phyloP scores from a whole-genome alignment of 1,140 invertebrate species.

The Lamellibrachia luymesi region DNA sequence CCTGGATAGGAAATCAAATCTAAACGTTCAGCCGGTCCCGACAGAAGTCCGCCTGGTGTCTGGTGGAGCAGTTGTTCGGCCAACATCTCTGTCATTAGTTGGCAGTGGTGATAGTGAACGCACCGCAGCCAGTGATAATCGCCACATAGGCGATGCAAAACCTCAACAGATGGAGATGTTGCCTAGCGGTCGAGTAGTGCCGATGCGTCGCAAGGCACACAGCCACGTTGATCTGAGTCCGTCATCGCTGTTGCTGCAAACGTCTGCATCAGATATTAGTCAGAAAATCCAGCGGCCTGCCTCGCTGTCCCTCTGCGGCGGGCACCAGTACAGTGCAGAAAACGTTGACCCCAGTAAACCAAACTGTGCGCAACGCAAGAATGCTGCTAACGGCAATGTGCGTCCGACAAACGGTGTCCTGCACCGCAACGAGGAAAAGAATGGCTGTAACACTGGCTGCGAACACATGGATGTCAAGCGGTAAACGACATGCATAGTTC shows the following conservation, averaged over 20 bases:
- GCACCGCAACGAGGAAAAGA: too few relatives aligned
- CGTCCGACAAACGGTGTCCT: neutral
- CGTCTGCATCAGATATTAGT: neutral
- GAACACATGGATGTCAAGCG: neutral
- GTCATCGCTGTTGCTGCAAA: neutral
- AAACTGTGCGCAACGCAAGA: neutral
- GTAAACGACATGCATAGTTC: neutral
- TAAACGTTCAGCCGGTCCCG: neutral
- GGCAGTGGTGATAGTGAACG: neutral
- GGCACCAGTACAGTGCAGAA: neutral
- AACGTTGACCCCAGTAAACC: neutral
- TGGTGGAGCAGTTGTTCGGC: conserved; percentile 33
- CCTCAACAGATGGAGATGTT: neutral
- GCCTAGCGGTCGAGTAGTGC: neutral
- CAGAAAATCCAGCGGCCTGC: neutral
- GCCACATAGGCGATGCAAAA: neutral
- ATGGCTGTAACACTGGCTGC: too few relatives aligned
- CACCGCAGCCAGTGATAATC: neutral
- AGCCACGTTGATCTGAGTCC: neutral
- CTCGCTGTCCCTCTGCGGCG: neutral
- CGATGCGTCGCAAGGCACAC: neutral
- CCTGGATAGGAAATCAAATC: conserved; percentile 6
- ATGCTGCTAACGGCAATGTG: neutral
- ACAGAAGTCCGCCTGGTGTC: conserved; percentile 38
- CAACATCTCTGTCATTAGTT: conserved; percentile 15